Evolutionary conservation across 2,113 vertebrate species (phyloP).

Genomic region (Taxidea taxus): DNA sequence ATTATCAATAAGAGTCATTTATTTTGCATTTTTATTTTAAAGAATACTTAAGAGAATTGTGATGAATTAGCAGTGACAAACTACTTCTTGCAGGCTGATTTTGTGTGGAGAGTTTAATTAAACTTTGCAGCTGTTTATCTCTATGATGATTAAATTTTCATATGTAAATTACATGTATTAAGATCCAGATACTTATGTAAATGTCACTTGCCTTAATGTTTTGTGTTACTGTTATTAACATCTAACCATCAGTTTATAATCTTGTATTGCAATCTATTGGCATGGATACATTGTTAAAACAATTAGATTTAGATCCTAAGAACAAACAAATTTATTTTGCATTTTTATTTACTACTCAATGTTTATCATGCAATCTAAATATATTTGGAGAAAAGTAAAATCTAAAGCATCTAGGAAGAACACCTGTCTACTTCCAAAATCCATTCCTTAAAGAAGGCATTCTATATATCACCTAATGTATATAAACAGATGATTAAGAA

Average conservation of each 20-base stretch:
- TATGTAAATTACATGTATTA: slow-evolving; percentile 92
- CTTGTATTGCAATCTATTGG: slow-evolving; percentile 82
- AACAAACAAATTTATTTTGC: slow-evolving; percentile 78
- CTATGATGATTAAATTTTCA: slow-evolving; percentile 90
- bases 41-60: slow-evolving; percentile 90
- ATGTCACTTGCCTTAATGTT: slow-evolving; percentile 91
- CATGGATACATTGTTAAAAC: slow-evolving; percentile 76
- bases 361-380: slow-evolving; percentile 77
- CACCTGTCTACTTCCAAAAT: slow-evolving; percentile 49
- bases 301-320: slow-evolving; percentile 83
- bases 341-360: slow-evolving; percentile 74
- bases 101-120: slow-evolving; percentile 92
- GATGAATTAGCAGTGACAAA: slow-evolving; percentile 90
- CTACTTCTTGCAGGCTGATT: slow-evolving; percentile 88
- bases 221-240: slow-evolving; percentile 89
- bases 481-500: background rate
- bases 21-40: slow-evolving; percentile 90
- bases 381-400: slow-evolving; percentile 70
- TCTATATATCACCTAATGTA: background rate
- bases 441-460: background rate
- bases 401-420: slow-evolving; percentile 53
- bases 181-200: slow-evolving; percentile 92
- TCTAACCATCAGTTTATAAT: slow-evolving; percentile 88
- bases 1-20: slow-evolving; percentile 90
- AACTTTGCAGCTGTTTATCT: slow-evolving; percentile 92